A percentile compares a stretch with the other conserved stretches of the same genome.
Conservation (phyloP, 2,113 vertebrate species). For the Narcine bancroftii region DNA sequence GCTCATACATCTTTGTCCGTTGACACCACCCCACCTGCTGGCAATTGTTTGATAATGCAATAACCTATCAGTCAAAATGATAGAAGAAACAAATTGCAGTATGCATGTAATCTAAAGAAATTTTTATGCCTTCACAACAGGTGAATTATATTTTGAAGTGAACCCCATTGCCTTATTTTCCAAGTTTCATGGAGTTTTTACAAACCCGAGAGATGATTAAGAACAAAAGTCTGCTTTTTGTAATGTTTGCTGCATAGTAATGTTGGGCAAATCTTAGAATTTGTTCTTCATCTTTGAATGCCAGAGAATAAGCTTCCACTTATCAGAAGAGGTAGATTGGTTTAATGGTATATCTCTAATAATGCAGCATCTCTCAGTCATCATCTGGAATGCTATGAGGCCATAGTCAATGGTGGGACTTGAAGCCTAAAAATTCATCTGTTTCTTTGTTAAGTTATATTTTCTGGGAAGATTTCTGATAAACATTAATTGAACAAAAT, state of each 20-base stretch:
- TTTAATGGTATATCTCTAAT: neutral
- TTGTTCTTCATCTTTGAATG: neutral
- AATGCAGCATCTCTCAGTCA: neutral
- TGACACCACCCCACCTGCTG: conserved; percentile 36
- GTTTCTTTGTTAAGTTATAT: neutral
- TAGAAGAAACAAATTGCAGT: neutral
- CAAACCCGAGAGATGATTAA: neutral
- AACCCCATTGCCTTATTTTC: neutral
- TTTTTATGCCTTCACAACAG: neutral
- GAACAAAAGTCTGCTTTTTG: neutral
- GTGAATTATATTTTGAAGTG: neutral
- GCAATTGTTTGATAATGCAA: conserved; percentile 4
- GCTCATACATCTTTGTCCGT: conserved; percentile 23
- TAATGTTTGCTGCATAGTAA: neutral
- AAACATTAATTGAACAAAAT: neutral
- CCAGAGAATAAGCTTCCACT: neutral
- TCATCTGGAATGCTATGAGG: neutral
- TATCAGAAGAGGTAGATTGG: neutral
- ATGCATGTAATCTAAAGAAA: neutral
- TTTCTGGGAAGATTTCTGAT: neutral
- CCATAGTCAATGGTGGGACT: neutral
- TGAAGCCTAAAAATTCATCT: neutral
- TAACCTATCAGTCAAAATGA: neutral
- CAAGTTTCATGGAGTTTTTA: neutral
- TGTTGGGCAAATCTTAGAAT: neutral